Conservation (phyloP, 2,888 invertebrate genomes). For the Pseudanteris insignis region DNA sequence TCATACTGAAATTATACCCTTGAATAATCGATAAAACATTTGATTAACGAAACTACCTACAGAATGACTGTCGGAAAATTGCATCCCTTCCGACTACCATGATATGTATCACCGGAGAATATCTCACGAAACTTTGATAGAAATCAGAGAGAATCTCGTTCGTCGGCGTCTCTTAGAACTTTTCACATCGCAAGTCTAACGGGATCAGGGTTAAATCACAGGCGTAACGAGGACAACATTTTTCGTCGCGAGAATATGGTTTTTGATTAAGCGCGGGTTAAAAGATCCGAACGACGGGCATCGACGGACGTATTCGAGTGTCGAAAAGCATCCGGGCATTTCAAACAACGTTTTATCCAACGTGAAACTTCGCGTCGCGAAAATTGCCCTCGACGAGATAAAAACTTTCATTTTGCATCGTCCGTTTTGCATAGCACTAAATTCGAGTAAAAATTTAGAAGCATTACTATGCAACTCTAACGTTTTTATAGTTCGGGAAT, state of each 20-base stretch:
- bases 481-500: no score
- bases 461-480: no score
- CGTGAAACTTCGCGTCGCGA: conserved; percentile 19
- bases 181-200: conserved; percentile 21
- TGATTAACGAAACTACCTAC: not conserved
- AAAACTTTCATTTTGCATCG: no score
- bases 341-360: conserved; percentile 33
- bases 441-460: no score
- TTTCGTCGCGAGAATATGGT: conserved; percentile 17
- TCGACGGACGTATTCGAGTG: conserved; percentile 26
- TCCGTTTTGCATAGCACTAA: no score
- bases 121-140: conserved; percentile 29
- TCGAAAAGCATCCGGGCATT: conserved; percentile 33
- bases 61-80: conserved; percentile 3
- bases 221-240: conserved; percentile 28
- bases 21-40: no score
- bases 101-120: conserved; percentile 19
- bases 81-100: conserved; percentile 7
- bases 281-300: conserved; percentile 15
- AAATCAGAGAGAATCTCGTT: conserved; percentile 23
- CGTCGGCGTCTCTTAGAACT: conserved; percentile 15
- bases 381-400: no score
- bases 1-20: no score
- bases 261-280: conserved; percentile 24
- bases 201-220: conserved; percentile 28